A percentile compares a stretch with the other conserved stretches of the same genome.
These are phyloP conservation scores for Priapulus caudatus DNA, from an alignment of 2,888 invertebrate species.

Conservation along the genomic window DNA sequence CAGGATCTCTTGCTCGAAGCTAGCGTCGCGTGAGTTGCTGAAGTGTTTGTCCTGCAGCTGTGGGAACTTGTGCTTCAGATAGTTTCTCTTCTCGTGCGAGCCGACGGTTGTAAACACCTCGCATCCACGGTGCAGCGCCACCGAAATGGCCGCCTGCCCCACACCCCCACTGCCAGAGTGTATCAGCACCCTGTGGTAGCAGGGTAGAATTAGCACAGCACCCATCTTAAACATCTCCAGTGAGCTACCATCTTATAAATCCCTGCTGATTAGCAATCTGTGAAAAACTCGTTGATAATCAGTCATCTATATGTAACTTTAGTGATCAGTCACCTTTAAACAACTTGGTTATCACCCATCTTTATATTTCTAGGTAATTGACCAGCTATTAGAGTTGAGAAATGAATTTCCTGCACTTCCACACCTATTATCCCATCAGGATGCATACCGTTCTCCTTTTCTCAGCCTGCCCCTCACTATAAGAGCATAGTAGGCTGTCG, in stretches of 20 bases:
- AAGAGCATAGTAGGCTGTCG: slow-evolving; percentile 76
- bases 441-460: not conserved
- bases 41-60: slow-evolving; percentile 63
- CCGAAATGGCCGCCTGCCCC: slow-evolving; percentile 89
- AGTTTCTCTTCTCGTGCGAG: slow-evolving; percentile 70
- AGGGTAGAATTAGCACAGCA: too few relatives aligned
- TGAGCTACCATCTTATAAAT: too few relatives aligned
- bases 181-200: slow-evolving; percentile 70
- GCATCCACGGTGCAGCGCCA: slow-evolving; percentile 78
- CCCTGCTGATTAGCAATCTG: too few relatives aligned
- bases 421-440: too few relatives aligned
- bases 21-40: slow-evolving; percentile 73
- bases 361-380: too few relatives aligned
- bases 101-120: slow-evolving; percentile 85
- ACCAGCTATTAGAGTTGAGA: too few relatives aligned
- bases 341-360: too few relatives aligned
- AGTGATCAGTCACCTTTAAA: too few relatives aligned
- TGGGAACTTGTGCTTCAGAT: slow-evolving; percentile 75
- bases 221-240: too few relatives aligned
- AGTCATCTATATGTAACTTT: too few relatives aligned
- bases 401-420: too few relatives aligned
- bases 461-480: slow-evolving; percentile 67
- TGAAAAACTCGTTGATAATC: too few relatives aligned
- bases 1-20: slow-evolving; percentile 80
- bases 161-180: slow-evolving; percentile 94